Evolutionary conservation across 2,797 vertebrate species (phyloP), one percentile per base, ranked within the genome.

Genomic region (Parotocinclus haroldoi): DNA sequence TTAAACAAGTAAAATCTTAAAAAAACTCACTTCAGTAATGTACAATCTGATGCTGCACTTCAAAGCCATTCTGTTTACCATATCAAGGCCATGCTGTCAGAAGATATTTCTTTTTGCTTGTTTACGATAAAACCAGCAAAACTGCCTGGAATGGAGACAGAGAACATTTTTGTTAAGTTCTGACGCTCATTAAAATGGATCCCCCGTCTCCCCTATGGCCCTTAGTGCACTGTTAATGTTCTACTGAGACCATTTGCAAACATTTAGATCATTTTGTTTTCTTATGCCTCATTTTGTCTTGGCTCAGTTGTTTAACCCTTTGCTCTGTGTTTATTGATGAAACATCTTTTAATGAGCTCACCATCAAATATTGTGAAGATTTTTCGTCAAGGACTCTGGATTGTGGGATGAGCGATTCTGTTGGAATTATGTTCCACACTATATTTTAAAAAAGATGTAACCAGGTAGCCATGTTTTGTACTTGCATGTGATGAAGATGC

Each of bases 1-100:
- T 68, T 68, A 74, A 82, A 79, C 79, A 78, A 77, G 82, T 83
- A 79, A 80, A 80, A 80, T 82, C 80, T 80, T 78, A 78, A 78
- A 80, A n/a, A 80, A 80, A 80, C 79, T 82, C 76, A 75, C 77
- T 77, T 79, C 78, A 75, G 79, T 71, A 66, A 68, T 68, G 73
- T 78, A 68, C 77, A 80, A 83, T 80, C 73, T 77, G 75, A 65
- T 39, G 68, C 79, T 75, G 48, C 71, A 79, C 82, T 80, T 83
- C 82, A 83, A 83, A 83, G 82, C 73, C 54, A 57, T 64, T 54
- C 77, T 81, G 79, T 79, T 81, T 83, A 79, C 76, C 80, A 83
- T 82, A 83, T 82, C 82, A 81, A 82, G 80, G 82, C 72, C 18
- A 72, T 71, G 74, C 78, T 82, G 79, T 82, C 82, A 74, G 72